These are phyloP conservation scores for Mastigias papua DNA, from an alignment of 30 jellyfish, hydroid and myxozoan genomes.

Conservation along the genomic window DNA sequence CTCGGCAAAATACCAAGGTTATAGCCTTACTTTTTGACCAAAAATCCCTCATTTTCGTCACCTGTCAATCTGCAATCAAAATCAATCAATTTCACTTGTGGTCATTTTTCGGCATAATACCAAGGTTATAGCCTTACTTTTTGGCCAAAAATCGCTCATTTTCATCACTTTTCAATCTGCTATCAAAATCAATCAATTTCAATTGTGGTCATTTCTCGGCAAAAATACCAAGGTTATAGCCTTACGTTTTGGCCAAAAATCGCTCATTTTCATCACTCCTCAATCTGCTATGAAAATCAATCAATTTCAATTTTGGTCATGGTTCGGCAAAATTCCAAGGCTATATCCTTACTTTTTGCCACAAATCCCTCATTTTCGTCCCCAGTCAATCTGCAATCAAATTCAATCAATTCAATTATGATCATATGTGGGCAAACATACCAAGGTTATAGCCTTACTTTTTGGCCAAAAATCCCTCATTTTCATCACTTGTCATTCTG, in stretches of 20 bases:
- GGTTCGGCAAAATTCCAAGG: not conserved
- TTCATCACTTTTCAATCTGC: not conserved
- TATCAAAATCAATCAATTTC: not conserved
- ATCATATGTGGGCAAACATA: too few species aligned
- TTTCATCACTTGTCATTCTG: too few species aligned
- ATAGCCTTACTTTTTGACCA: too few species aligned
- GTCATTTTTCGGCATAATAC: too few species aligned
- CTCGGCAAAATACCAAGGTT: too few species aligned
- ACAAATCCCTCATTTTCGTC: not conserved
- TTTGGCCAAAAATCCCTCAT: too few species aligned
- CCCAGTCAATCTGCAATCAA: too few species aligned
- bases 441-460: too few species aligned
- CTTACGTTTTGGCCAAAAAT: not conserved
- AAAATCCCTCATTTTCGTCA: too few species aligned
- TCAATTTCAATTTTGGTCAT: not conserved
- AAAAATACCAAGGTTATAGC: not conserved
- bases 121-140: not conserved
- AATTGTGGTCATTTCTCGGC: not conserved
- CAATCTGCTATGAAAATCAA: not conserved
- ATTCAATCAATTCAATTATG: too few species aligned
- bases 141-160: not conserved
- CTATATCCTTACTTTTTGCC: not conserved
- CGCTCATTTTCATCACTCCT: not conserved
- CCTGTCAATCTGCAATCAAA: too few species aligned
- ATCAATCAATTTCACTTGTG: too few species aligned